A percentile compares a stretch with the other conserved stretches of the same genome.
Conservation (phyloP, 2,113 vertebrate species). For the Thinocorus orbignyianus region DNA sequence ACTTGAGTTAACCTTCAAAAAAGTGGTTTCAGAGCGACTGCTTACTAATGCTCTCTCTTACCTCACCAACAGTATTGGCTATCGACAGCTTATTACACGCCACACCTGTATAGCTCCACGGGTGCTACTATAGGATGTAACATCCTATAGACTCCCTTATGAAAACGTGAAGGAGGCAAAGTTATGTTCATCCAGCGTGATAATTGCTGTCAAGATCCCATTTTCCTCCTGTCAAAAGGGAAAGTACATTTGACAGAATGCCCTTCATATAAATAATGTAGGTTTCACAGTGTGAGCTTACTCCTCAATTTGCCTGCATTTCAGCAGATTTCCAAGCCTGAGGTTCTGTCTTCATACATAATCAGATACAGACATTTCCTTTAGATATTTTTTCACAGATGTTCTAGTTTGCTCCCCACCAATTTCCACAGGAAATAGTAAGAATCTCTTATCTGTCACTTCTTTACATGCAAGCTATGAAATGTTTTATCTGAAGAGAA, state of each 20-base stretch:
- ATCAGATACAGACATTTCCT: neutral
- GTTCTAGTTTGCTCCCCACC: neutral
- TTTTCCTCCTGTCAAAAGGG: neutral
- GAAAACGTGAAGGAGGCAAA: neutral
- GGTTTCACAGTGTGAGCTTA: neutral
- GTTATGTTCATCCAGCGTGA: neutral
- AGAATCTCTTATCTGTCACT: neutral
- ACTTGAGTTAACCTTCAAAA: slow-evolving; percentile 12
- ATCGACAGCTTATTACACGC: neutral
- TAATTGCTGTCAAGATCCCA: neutral
- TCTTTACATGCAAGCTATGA: neutral
- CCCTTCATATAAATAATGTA: neutral
- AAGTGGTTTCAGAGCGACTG: neutral
- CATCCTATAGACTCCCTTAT: neutral
- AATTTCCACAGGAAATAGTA: neutral
- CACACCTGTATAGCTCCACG: neutral
- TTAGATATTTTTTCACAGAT: neutral
- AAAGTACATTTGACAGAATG: neutral
- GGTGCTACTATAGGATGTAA: neutral
- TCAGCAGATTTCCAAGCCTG: neutral
- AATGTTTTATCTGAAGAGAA: neutral
- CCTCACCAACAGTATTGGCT: neutral
- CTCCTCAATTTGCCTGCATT: neutral
- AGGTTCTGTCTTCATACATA: neutral
- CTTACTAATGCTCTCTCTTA: neutral